A percentile compares a stretch with the other conserved stretches of the same genome.
phyloP scores from a whole-genome alignment of 2,797 vertebrate genomes.

The Melanotaenia trifasciata region DNA sequence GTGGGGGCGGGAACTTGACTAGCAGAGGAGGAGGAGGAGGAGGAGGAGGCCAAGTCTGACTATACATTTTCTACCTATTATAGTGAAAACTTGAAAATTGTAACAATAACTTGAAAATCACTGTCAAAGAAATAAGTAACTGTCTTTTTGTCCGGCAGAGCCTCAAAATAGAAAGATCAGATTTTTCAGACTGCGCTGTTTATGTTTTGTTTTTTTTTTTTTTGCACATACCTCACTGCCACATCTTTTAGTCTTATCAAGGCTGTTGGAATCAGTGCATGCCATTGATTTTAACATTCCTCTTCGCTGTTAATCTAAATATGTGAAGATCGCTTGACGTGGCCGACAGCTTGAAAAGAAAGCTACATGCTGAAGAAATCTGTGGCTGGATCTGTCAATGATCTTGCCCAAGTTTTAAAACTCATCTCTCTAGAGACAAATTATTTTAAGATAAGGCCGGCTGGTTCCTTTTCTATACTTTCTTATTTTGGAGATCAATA shows the following conservation, averaged over 20 bases:
- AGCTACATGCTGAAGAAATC: constrained; percentile 28
- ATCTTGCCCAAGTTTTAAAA: constrained; percentile 36
- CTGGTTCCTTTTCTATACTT: constrained; percentile 35
- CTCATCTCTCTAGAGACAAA: constrained; percentile 16
- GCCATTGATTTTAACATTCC: constrained; percentile 42
- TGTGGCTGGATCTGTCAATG: constrained; percentile 8
- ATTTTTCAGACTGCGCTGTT: neutral
- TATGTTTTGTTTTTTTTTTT: constrained; percentile 4
- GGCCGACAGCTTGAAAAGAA: constrained; percentile 34
- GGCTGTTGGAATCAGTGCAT: constrained; percentile 16
- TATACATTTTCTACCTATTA: constrained; percentile 55
- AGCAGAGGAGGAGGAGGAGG: constrained; percentile 56
- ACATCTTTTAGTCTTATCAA: constrained; percentile 4
- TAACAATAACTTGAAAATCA: constrained; percentile 36
- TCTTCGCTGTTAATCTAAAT: constrained; percentile 15
- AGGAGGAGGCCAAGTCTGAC: constrained; percentile 40
- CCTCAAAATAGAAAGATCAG: constrained; percentile 19
- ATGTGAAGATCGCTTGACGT: constrained; percentile 25
- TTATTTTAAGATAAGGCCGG: constrained; percentile 39
- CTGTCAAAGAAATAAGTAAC: constrained; percentile 4
- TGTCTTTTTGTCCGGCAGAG: constrained; percentile 5
- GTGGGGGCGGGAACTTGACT: constrained; percentile 67
- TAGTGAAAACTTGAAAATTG: constrained; percentile 57
- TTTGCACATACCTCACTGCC: constrained; percentile 4
- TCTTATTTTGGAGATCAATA: constrained; percentile 55